Conservation (phyloP, 2,888 invertebrate species). For the Ligdia adustata region DNA sequence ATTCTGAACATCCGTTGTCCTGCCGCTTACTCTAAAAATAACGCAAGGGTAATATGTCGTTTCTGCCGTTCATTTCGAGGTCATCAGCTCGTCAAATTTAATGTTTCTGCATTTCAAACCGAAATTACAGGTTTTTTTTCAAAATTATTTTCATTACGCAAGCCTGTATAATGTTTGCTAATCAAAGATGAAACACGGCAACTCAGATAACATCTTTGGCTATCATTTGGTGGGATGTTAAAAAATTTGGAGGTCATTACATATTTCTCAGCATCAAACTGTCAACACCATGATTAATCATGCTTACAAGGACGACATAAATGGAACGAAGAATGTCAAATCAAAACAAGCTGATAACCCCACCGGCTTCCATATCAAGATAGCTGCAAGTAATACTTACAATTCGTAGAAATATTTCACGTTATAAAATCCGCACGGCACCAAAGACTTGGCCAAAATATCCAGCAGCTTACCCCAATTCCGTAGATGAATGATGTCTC, state of each 20-base stretch:
- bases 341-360: no score
- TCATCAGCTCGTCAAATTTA: slow-evolving; percentile 3
- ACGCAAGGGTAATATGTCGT: slow-evolving; percentile 10
- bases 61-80: slow-evolving; percentile 10
- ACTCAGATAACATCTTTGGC: no score
- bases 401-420: neutral
- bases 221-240: no score
- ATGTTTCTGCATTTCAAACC: neutral
- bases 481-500: slow-evolving; percentile 4
- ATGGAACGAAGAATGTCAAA: neutral
- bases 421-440: slow-evolving; percentile 6
- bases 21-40: slow-evolving; percentile 19
- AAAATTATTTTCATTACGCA: no score
- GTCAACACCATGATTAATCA: no score
- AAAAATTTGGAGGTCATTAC: no score
- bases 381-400: neutral
- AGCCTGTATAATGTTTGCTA: no score
- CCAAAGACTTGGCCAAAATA: slow-evolving; percentile 8
- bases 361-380: neutral
- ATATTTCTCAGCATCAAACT: no score
- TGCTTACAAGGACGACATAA: neutral
- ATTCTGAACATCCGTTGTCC: slow-evolving; percentile 7
- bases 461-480: slow-evolving; percentile 4
- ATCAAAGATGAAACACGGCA: no score
- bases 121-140: neutral